Evolutionary conservation across 2,797 vertebrate genomes (phyloP).

Genomic region (Cichlasoma orientale): DNA sequence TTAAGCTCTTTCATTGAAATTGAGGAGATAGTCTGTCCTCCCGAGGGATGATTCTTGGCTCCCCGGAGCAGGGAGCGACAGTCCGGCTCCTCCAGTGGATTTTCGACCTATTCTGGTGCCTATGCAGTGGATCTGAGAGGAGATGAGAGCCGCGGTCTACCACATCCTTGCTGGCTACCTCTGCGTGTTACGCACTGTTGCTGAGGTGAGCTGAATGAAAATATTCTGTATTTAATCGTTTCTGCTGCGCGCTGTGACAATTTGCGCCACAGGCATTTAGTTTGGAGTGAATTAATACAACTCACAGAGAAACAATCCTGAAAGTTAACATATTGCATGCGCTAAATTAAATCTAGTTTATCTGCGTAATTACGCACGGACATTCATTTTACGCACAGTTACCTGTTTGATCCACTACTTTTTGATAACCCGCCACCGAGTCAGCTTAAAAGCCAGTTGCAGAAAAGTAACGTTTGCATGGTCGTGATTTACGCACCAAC

Average conservation of each 20-base stretch:
- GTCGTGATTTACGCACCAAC: background rate
- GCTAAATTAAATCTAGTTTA: background rate
- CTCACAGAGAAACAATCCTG: background rate
- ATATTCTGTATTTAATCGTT: background rate
- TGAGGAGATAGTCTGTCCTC: slow-evolving; percentile 61
- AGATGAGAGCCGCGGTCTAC: slow-evolving; percentile 91
- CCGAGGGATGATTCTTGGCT: slow-evolving; percentile 88
- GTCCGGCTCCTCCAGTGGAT: slow-evolving; percentile 84
- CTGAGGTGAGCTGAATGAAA: slow-evolving; percentile 79
- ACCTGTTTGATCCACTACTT: background rate
- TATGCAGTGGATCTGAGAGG: slow-evolving; percentile 80
- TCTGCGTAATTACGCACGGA: slow-evolving; percentile 43
- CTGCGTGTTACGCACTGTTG: slow-evolving; percentile 84
- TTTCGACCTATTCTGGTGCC: slow-evolving; percentile 79
- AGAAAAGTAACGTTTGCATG: background rate
- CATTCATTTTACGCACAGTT: background rate
- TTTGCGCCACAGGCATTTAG: background rate
- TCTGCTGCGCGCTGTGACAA: background rate
- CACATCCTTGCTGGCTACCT: slow-evolving; percentile 87
- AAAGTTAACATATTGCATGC: background rate
- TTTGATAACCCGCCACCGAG: background rate
- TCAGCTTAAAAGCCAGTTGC: background rate
- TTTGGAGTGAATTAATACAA: background rate
- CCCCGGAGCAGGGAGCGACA: slow-evolving; percentile 85
- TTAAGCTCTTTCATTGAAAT: background rate